Percentiles rank a stretch among this genome's conserved stretches.
phyloP scores from a whole-genome alignment of 2,888 invertebrate genomes.

The Drosophila rellima region DNA sequence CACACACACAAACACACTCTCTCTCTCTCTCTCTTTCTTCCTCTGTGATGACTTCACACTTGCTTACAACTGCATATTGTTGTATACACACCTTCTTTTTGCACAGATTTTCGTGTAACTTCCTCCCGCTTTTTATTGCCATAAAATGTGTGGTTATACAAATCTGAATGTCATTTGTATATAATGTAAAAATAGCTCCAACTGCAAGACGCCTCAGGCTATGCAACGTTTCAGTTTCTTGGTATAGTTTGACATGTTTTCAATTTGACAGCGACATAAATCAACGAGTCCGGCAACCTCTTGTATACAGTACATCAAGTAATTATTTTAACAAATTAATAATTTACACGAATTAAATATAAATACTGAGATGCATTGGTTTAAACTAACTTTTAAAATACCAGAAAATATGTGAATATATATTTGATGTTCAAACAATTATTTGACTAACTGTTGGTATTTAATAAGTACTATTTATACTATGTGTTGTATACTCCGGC shows the following conservation, averaged over 20 bases:
- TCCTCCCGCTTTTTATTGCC: neutral
- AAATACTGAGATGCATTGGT: neutral
- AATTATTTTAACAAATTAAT: neutral
- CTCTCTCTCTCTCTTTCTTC: conserved; percentile 7
- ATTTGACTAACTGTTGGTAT: neutral
- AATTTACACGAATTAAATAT: too few species aligned
- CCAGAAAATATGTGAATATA: neutral
- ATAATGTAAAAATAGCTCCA: neutral
- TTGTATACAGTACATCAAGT: neutral
- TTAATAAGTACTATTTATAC: conserved; percentile 7
- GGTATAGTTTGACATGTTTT: conserved; percentile 3
- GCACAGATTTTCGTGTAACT: conserved; percentile 8
- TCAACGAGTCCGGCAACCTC: conserved; percentile 6
- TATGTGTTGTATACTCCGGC: conserved; percentile 3
- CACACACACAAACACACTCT: conserved; percentile 9
- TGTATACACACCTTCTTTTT: conserved; percentile 58
- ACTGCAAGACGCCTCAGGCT: conserved; percentile 20
- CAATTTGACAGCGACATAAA: conserved; percentile 3
- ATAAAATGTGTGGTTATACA: neutral
- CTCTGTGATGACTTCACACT: conserved; percentile 72
- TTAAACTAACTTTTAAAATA: neutral
- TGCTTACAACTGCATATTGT: conserved; percentile 29
- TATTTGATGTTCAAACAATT: neutral
- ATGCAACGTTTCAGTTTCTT: conserved; percentile 13
- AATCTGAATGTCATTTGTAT: neutral